Base-by-base conservation (phyloP, 92 coral and sea anemone species). In the Porites lobata region DNA sequence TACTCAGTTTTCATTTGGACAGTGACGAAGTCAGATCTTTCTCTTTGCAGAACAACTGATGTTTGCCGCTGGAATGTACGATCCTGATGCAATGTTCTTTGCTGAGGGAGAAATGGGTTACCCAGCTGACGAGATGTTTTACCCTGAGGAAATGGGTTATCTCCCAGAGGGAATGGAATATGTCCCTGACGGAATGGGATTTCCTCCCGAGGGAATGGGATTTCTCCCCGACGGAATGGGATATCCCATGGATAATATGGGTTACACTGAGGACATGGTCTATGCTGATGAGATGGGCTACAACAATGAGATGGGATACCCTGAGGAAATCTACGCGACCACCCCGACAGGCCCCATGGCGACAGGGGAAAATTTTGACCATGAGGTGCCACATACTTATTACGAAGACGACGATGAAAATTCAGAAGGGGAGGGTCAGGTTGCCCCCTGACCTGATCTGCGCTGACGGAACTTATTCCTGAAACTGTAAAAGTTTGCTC, bases 31-130 rank as follows among this genome's bases (percentile, higher is more conserved):
- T 15, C 24, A 50, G 17, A n/a, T 19, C 1, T 76, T 5, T 77
- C 32, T 61, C 7, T 50, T 56, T 70, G 19, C 20, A 82, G 87
- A 84, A 38, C 87, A 84, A 84, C 26, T 72, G 50, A 72, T 62
- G 80, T 50, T 59, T 26, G 50, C 69, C 12, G 86, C 75, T 12
- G 73, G 76, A 12, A 12, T 84, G 72, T 76, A 59, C n/a, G 79
- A 84, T 53, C 80, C 87, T n/a, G 66, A 73, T 84, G 63, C 62
- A 4, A 84, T 73, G 61, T 62, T 73, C 65, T 63, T 61, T 64
- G 6, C 5, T 38, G 65, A 62, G 2, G 80, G 22, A 0, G 69
- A 56, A 56, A 71, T 57, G 76, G 70, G 20, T 13, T 82, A 69
- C 86, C 59, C 32, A 7, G 86, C 69, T 8, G 78, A 68, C 0